phyloP scores from a whole-genome alignment of 1,140 invertebrate genomes.

The Eufriesea mexicana region DNA sequence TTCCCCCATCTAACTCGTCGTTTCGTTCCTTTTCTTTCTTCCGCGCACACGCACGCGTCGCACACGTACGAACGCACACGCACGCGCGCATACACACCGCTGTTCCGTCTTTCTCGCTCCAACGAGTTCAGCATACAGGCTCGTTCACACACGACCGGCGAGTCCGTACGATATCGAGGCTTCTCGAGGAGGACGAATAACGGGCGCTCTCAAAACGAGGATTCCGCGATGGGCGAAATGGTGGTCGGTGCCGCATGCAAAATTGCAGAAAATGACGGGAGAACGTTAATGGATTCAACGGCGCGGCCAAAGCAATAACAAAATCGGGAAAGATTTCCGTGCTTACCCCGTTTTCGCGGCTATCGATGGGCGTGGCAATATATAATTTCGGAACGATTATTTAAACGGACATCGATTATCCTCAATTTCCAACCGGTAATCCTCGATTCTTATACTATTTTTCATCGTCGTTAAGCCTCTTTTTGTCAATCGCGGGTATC shows the following conservation, averaged over 20 bases:
- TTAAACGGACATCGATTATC: not conserved
- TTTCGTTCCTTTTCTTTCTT: not conserved
- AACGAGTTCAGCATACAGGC: constrained; percentile 61
- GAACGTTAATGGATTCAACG: constrained; percentile 44
- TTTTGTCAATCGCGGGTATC: not conserved
- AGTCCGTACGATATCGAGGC: constrained; percentile 54
- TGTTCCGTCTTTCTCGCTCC: constrained; percentile 25
- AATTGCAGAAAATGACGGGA: constrained; percentile 50
- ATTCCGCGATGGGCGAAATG: constrained; percentile 57
- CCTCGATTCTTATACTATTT: not conserved
- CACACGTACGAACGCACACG: too few species aligned
- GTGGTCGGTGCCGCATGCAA: constrained; percentile 44
- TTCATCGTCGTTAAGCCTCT: not conserved
- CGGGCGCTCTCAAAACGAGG: constrained; percentile 59
- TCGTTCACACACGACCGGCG: constrained; percentile 56
- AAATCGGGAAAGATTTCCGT: not conserved
- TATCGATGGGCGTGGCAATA: constrained; percentile 35
- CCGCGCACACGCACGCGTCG: constrained; percentile 13
- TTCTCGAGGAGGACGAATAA: constrained; percentile 66
- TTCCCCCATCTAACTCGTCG: constrained; percentile 14
- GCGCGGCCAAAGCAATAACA: constrained; percentile 2
- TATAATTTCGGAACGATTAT: not conserved
- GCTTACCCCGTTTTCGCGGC: not conserved
- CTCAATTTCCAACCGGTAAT: not conserved
- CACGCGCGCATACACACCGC: not conserved